A percentile compares a stretch with the other conserved stretches of the same genome.
Conservation (phyloP, 2,888 invertebrate genomes). For the Schizaphis graminum region DNA sequence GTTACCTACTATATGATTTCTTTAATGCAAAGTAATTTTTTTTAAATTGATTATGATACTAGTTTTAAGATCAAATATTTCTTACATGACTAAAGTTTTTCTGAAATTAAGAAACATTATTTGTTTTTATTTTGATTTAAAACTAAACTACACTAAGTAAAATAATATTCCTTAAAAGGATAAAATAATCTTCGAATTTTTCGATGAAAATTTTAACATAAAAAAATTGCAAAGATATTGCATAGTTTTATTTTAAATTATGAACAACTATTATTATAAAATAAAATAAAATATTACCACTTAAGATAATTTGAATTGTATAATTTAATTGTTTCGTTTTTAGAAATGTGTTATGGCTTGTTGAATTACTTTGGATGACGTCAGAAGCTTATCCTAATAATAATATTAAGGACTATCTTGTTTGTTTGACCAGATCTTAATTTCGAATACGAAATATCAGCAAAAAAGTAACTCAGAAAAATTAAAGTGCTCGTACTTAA, state of each 20-base stretch:
- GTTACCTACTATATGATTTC: too few species aligned
- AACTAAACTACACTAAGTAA: neutral
- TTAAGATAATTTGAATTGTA: neutral
- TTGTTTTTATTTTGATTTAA: conserved; percentile 15
- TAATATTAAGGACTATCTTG: neutral
- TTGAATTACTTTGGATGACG: neutral
- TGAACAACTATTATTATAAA: neutral
- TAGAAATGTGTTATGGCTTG: neutral
- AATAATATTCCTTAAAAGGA: neutral
- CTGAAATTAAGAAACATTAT: neutral
- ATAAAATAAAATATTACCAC: neutral
- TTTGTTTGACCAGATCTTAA: neutral
- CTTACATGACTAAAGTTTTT: neutral
- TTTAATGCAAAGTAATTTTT: neutral
- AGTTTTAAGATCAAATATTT: neutral
- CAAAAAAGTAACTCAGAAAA: neutral
- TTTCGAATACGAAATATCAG: neutral
- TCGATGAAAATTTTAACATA: neutral
- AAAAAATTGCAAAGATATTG: neutral
- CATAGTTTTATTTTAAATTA: neutral
- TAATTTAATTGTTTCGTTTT: neutral
- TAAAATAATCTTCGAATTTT: neutral
- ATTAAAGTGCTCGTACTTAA: neutral
- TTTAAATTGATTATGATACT: neutral
- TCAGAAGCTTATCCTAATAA: neutral